Conservation (phyloP, 2,797 vertebrate genomes). For the Lacerta bilineata region DNA sequence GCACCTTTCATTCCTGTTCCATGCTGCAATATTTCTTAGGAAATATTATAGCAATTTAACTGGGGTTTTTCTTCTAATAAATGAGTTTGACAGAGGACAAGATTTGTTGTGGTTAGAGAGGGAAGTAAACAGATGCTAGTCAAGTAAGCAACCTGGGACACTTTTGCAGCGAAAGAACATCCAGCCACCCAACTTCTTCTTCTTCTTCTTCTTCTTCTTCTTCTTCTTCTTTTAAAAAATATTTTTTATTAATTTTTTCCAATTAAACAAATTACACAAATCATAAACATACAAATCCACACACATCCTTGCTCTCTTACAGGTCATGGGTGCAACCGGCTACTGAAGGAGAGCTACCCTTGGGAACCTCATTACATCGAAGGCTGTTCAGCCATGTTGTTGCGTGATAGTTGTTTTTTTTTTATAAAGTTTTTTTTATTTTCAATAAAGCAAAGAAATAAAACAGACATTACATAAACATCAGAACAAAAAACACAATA, state of each 20-base stretch:
- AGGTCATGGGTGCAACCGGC: background rate
- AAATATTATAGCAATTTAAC: background rate
- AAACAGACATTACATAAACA: too few species aligned
- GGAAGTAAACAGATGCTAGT: background rate
- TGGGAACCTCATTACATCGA: too few species aligned
- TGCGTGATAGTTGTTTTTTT: background rate
- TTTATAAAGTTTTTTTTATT: too few species aligned
- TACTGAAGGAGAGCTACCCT: too few species aligned
- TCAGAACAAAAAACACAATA: too few species aligned
- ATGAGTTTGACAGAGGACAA: background rate
- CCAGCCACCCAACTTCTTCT: background rate
- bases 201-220: too few species aligned
- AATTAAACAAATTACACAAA: too few species aligned
- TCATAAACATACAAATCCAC: too few species aligned
- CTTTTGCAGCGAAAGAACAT: background rate
- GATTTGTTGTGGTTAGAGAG: background rate
- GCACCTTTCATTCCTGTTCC: background rate
- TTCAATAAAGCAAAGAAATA: too few species aligned
- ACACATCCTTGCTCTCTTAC: background rate
- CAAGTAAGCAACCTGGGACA: background rate
- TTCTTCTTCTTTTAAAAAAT: too few species aligned
- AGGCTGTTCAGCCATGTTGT: background rate
- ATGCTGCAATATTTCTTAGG: background rate
- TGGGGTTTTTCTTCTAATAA: background rate
- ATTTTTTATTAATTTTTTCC: too few species aligned